Base-by-base conservation (phyloP, 2,888 invertebrate genomes). In the Drosophila anceps region DNA sequence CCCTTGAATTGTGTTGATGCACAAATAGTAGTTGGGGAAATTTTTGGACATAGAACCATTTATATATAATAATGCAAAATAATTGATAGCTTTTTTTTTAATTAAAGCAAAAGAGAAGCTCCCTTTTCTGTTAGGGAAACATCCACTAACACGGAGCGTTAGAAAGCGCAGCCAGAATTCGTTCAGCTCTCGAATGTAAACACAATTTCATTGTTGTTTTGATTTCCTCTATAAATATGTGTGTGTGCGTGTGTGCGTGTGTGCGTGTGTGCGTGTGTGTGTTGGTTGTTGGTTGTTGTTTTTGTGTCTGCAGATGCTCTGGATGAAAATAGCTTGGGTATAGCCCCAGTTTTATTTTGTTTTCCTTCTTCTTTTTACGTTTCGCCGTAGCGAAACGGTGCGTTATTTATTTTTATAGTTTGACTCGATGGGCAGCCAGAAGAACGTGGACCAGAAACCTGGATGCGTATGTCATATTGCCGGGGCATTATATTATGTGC, bases 311-410 rank as follows among this genome's bases (percentile, higher is more conserved):
- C 89, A 83, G 76, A 87, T 88, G 89, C 89, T 84, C 70, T 68
- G 72, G 84, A 86, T 89, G 70, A 89, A 89, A 84, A 84, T 84
- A 86, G 66, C 89, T 81, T 84, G 71, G 65, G 66, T 71, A 79
- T 75, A 51, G 88, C 77, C 77, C 59, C 70, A 61, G 69, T 76
- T 62, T 69, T 66, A 50, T 50, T 50, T 50, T 50, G 50, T 50
- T 50, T 27, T 50, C 12, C 18, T 12, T 33, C 18, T 6, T 33
- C 18, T 50, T 50, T 31, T 20, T 33, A 33, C 50, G 18, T 50
- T 50, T 33, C 33, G 18, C 50, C 53, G 37, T 24, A 53, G 33
- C 41, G 55, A 59, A 82, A 65, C 61, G 57, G 61, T 46, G 60
- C 46, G 57, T 72, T 86, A 81, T 82, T 82, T 82, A 82, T 82